Evolutionary conservation across 1,140 invertebrate species (phyloP), one percentile per base, ranked within the genome.

Genomic region (Xylocopa sonorina): DNA sequence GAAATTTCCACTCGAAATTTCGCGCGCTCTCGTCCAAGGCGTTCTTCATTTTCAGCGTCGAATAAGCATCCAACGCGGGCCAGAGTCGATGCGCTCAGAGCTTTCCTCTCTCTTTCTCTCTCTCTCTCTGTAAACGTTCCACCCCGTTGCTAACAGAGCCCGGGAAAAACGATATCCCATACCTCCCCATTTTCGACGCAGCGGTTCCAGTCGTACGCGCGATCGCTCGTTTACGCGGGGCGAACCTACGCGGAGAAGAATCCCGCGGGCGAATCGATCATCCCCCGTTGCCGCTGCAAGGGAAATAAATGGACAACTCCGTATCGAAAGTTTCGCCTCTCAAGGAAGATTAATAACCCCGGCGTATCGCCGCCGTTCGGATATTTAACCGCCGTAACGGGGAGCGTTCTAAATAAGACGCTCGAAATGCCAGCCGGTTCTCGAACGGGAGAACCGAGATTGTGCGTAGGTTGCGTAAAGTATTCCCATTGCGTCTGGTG

Each of bases 1-100:
- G 67, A 80, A 80, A 58, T 75, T 75, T 67, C 72, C 63, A 43
- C 77, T 66, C n/a, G 60, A 6, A 58, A 41, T 66, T 16, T 29
- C 32, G n/a, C 1, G 18, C 41, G 27, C 32, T 16, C 24, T 41
- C 50, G 62, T 24, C 29, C 34, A 51, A 34, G 24, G 7, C 18
- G n/a, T n/a, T n/a, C n/a, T n/a, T n/a, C n/a, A n/a, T 53, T 24
- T 74, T 34, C n/a, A 46, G 21, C 63, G 64, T 48, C 64, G 74
- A 77, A 58, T 55, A 58, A 69, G 43, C 38, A 43, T 57, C n/a
- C 27, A 21, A 24, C 21, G 32, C 6, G 43, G 12, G n/a, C n/a
- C n/a, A n/a, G n/a, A n/a, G n/a, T n/a, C n/a, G n/a, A 63, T 72
- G 69, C 53, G 6, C 41, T 21, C 53, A 6, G 38, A 57, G 50